Evolutionary conservation across 2,113 vertebrate genomes (phyloP).

Genomic region (Rhagologus leucostigma): DNA sequence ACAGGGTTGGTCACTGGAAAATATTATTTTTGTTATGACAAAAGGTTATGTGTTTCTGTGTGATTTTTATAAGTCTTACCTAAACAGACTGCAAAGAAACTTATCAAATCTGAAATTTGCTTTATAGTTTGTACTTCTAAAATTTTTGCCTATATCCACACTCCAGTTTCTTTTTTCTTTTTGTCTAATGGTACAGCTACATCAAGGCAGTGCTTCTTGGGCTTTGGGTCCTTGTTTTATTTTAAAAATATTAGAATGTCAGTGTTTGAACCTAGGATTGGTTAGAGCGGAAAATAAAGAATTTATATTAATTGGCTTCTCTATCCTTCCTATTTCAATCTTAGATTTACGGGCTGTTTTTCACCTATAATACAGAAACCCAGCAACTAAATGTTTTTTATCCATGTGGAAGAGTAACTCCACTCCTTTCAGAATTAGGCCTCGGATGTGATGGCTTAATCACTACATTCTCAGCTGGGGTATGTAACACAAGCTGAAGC

Average conservation of each 20-base stretch:
- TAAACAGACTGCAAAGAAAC: not conserved
- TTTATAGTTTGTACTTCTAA: not conserved
- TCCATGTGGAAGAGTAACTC: not conserved
- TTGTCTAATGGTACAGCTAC: not conserved
- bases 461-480: slow-evolving; percentile 39
- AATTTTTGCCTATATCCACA: not conserved
- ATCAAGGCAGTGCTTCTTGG: not conserved
- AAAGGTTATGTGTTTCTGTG: not conserved
- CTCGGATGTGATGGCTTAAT: not conserved
- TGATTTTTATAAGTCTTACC: not conserved
- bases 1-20: not conserved
- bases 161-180: not conserved
- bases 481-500: slow-evolving; percentile 7
- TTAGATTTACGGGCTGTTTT: not conserved
- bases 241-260: not conserved
- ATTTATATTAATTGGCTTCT: not conserved
- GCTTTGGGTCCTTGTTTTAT: not conserved
- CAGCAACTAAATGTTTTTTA: not conserved
- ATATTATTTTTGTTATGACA: not conserved
- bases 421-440: not conserved
- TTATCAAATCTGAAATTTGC: not conserved
- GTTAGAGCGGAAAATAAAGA: not conserved
- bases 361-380: not conserved
- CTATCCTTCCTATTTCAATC: not conserved
- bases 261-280: not conserved